Evolutionary conservation across 2,888 invertebrate species (phyloP).

Genomic region (Belgica antarctica): DNA sequence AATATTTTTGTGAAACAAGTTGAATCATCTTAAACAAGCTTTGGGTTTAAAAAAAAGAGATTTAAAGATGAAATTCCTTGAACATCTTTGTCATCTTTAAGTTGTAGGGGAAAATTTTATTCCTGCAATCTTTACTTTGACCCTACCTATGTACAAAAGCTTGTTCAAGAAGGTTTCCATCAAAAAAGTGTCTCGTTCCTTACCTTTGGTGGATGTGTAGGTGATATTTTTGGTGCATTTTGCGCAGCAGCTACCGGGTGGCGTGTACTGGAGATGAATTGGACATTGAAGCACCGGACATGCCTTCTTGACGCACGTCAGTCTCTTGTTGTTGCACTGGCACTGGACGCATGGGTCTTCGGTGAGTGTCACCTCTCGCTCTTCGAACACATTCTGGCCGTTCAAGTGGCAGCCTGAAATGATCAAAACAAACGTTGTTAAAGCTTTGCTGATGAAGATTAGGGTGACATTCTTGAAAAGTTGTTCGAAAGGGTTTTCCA

Average conservation of each 20-base stretch:
- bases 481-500: not conserved
- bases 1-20: not conserved
- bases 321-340: constrained; percentile 67
- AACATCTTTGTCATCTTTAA: too few species aligned
- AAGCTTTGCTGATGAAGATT: not conserved
- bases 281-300: constrained; percentile 88
- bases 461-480: not conserved
- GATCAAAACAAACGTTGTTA: too few species aligned
- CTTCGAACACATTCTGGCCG: constrained; percentile 76
- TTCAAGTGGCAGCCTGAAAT: constrained; percentile 77
- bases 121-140: too few species aligned
- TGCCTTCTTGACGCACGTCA: constrained; percentile 79
- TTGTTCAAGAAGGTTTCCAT: too few species aligned
- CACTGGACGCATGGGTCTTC: constrained; percentile 87
- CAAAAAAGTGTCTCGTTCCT: too few species aligned
- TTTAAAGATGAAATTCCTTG: too few species aligned
- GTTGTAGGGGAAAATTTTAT: too few species aligned
- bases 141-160: too few species aligned
- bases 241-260: constrained; percentile 71
- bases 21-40: not conserved
- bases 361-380: constrained; percentile 73
- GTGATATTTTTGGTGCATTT: constrained; percentile 55
- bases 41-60: constrained; percentile 48
- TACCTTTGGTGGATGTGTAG: constrained; percentile 46
- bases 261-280: constrained; percentile 64